phyloP scores from a whole-genome alignment of 2,797 vertebrate species.

The Alfaro cultratus region DNA sequence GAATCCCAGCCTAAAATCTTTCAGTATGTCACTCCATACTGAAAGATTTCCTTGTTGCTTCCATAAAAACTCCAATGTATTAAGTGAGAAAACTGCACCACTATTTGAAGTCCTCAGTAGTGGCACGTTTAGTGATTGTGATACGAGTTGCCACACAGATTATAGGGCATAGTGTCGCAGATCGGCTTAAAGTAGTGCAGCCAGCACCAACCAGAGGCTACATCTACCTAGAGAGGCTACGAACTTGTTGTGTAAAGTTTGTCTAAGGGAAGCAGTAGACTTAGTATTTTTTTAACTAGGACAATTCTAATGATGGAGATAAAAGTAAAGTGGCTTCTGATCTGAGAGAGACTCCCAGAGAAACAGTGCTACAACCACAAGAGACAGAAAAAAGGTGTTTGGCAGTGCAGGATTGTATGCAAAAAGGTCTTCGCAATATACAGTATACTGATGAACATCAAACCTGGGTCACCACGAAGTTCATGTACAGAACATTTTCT shows the following conservation, averaged over 20 bases:
- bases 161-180: constrained; percentile 36
- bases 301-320: constrained; percentile 32
- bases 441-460: constrained; percentile 63
- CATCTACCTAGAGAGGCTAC: constrained; percentile 36
- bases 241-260: constrained; percentile 51
- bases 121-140: constrained; percentile 28
- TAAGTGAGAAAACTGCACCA: background rate
- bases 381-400: constrained; percentile 76
- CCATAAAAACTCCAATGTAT: background rate
- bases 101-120: constrained; percentile 29
- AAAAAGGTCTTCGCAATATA: constrained; percentile 73
- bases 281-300: background rate
- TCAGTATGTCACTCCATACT: background rate
- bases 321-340: constrained; percentile 60
- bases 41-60: background rate
- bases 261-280: constrained; percentile 32
- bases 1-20: background rate
- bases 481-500: background rate
- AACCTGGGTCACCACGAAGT: constrained; percentile 61
- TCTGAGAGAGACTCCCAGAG: constrained; percentile 66
- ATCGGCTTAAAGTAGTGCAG: constrained; percentile 29
- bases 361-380: constrained; percentile 73
- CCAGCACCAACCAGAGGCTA: constrained; percentile 29
- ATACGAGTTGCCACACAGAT: constrained; percentile 49
- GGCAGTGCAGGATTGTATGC: constrained; percentile 80